A percentile compares a stretch with the other conserved stretches of the same genome.
phyloP scores from a whole-genome alignment of 2,113 vertebrate genomes.

The Campylomormyrus tamandua region DNA sequence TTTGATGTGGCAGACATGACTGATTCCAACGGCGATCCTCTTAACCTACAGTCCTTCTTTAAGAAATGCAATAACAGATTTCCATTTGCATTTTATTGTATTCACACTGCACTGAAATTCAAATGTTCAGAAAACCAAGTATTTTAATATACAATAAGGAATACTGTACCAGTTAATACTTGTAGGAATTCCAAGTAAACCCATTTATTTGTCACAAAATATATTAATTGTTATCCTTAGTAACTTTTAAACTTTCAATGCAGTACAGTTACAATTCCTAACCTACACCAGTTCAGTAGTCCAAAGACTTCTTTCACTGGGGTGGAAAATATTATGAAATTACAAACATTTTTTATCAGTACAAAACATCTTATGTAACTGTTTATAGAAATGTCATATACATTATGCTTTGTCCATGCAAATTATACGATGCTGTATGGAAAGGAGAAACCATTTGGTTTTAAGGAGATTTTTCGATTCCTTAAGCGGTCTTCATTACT shows the following conservation, averaged over 20 bases:
- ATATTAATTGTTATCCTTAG: background rate
- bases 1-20: slow-evolving; percentile 37
- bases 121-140: background rate
- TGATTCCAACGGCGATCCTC: background rate
- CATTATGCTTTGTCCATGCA: background rate
- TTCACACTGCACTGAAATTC: background rate
- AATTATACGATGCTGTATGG: background rate
- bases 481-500: background rate
- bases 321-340: background rate
- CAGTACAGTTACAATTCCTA: background rate
- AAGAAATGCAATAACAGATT: background rate
- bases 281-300: background rate
- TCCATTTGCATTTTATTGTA: background rate
- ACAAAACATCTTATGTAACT: background rate
- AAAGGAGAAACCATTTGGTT: background rate
- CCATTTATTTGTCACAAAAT: background rate
- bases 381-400: background rate
- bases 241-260: background rate
- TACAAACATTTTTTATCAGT: background rate
- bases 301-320: background rate
- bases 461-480: background rate
- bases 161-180: background rate
- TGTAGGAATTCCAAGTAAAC: background rate
- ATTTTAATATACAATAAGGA: background rate
- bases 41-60: background rate